Conservation (phyloP, 2,113 vertebrate genomes). For the Leptobrachium ailaonicum region DNA sequence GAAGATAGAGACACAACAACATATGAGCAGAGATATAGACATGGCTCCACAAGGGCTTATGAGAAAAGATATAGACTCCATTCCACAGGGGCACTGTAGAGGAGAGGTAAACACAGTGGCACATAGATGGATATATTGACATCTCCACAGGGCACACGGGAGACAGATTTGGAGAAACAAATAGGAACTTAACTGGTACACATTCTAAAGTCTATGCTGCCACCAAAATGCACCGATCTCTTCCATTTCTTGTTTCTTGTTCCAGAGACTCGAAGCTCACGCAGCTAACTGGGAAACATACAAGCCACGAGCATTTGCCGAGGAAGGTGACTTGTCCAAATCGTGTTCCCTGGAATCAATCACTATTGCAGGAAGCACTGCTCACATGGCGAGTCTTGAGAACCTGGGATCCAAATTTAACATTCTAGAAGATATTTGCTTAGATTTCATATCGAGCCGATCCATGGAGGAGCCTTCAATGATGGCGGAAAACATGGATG, state of each 20-base stretch:
- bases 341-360: conserved; percentile 27
- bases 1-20: too few relatives aligned
- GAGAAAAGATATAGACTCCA: too few relatives aligned
- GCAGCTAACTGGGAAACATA: neutral
- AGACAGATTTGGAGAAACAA: too few relatives aligned
- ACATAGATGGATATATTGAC: too few relatives aligned
- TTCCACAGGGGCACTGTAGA: too few relatives aligned
- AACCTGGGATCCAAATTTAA: conserved; percentile 41
- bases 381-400: neutral
- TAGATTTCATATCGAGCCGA: neutral
- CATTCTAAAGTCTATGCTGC: too few relatives aligned
- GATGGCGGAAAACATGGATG: neutral
- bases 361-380: conserved; percentile 13
- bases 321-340: conserved; percentile 26
- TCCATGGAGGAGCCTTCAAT: neutral
- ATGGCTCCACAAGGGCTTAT: too few relatives aligned
- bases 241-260: neutral
- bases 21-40: too few relatives aligned
- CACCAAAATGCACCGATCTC: too few relatives aligned
- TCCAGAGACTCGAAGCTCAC: conserved; percentile 21
- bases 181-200: too few relatives aligned
- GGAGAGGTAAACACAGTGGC: too few relatives aligned
- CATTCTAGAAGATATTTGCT: conserved; percentile 23
- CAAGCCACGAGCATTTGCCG: conserved; percentile 9
- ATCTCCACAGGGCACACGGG: too few relatives aligned